Conservation (phyloP, 2,888 invertebrate species). For the Agelastica alni region DNA sequence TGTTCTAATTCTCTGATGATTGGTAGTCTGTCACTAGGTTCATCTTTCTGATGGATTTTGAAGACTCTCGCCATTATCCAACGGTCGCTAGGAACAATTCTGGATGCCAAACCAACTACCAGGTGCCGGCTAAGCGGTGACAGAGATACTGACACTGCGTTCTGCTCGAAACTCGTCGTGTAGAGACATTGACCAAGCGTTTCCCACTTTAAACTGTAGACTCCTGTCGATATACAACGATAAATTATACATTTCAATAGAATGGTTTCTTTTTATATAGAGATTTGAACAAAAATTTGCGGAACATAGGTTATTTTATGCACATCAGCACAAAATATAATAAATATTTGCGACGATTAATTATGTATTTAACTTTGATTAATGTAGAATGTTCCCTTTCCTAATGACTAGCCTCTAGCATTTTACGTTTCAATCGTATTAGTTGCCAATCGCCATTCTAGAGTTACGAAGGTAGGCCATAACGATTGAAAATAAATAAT, state of each 20-base stretch:
- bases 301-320: no score
- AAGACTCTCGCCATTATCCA: constrained; percentile 56
- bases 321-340: no score
- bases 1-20: constrained; percentile 70
- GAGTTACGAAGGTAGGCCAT: no score
- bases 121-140: constrained; percentile 82
- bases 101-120: constrained; percentile 77
- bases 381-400: no score
- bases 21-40: constrained; percentile 53
- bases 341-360: no score
- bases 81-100: constrained; percentile 62
- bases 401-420: no score
- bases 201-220: constrained; percentile 78
- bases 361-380: no score
- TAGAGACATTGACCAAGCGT: constrained; percentile 77
- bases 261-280: no score
- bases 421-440: no score
- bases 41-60: constrained; percentile 52
- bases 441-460: no score
- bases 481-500: no score
- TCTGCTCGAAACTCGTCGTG: constrained; percentile 76
- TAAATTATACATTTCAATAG: not conserved
- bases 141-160: constrained; percentile 82
- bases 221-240: constrained; percentile 58
- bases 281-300: no score